Evolutionary conservation across 2,113 vertebrate species (phyloP).

Genomic region (Neolamprologus longior): DNA sequence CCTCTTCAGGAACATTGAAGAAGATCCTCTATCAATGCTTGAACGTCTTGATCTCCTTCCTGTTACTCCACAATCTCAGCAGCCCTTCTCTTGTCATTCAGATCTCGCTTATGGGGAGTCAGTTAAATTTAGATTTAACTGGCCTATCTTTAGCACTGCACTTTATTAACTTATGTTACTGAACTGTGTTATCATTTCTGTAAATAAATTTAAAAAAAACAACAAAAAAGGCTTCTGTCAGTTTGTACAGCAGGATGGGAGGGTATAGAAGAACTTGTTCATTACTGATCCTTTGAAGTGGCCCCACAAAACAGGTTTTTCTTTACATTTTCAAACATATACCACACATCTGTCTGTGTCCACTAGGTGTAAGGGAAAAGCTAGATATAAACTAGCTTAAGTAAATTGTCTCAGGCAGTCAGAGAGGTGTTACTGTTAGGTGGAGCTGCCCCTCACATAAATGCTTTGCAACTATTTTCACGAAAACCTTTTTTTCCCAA

Average conservation of each 20-base stretch:
- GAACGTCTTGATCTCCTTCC: not conserved
- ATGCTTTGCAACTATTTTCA: not conserved
- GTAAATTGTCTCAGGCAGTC: not conserved
- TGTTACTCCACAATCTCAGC: not conserved
- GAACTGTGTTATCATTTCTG: not conserved
- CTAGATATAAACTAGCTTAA: not conserved
- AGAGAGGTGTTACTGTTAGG: not conserved
- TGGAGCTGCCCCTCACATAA: not conserved
- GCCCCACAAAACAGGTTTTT: not conserved
- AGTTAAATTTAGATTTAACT: not conserved
- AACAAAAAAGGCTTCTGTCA: not conserved
- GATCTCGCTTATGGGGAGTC: rapidly evolving
- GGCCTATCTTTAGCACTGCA: not conserved
- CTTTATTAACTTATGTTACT: not conserved
- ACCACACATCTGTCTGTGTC: not conserved
- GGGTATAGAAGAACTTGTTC: not conserved
- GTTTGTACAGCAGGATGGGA: not conserved
- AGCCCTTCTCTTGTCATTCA: not conserved
- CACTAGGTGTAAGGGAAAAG: not conserved
- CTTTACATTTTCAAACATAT: not conserved
- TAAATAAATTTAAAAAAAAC: not conserved
- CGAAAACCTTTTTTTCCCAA: not conserved
- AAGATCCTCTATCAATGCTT: not conserved
- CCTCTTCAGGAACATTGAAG: not conserved
- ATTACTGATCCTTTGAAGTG: not conserved